phyloP scores from a whole-genome alignment of 2,888 invertebrate genomes.

The Apamea sordens region DNA sequence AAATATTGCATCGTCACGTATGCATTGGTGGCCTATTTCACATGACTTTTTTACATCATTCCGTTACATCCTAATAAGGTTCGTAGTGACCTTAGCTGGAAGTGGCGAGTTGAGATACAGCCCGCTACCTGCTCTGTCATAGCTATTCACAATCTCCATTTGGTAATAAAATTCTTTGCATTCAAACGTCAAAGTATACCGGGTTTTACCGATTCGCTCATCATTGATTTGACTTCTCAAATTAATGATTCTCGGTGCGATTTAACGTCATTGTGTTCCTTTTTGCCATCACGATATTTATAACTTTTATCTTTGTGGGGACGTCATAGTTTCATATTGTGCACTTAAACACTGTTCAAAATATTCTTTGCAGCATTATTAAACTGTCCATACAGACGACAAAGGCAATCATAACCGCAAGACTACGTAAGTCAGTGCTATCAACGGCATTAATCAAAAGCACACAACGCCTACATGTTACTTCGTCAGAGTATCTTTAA shows the following conservation, averaged over 20 bases:
- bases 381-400: conserved; percentile 30
- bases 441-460: conserved; percentile 59
- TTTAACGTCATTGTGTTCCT: conserved; percentile 34
- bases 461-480: conserved; percentile 54
- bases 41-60: conserved; percentile 72
- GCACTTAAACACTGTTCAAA: conserved; percentile 28
- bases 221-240: conserved; percentile 30
- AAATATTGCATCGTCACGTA: conserved; percentile 72
- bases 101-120: conserved; percentile 37
- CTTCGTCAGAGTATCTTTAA: conserved; percentile 46
- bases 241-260: conserved; percentile 45
- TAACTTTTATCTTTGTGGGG: conserved; percentile 29
- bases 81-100: conserved; percentile 48
- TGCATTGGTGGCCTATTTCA: conserved; percentile 74
- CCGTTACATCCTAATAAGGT: conserved; percentile 62
- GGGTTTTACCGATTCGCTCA: conserved; percentile 64
- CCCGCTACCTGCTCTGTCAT: conserved; percentile 41
- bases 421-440: conserved; percentile 45
- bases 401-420: conserved; percentile 38
- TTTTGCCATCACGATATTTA: conserved; percentile 30
- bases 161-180: conserved; percentile 50
- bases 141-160: conserved; percentile 40
- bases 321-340: conserved; percentile 41
- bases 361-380: conserved; percentile 12
- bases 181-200: conserved; percentile 40